Percentiles rank a stretch among this genome's conserved stretches.
These are phyloP conservation scores for Adela reaumurella DNA, from an alignment of 2,888 invertebrate genomes.

Conservation along the genomic window DNA sequence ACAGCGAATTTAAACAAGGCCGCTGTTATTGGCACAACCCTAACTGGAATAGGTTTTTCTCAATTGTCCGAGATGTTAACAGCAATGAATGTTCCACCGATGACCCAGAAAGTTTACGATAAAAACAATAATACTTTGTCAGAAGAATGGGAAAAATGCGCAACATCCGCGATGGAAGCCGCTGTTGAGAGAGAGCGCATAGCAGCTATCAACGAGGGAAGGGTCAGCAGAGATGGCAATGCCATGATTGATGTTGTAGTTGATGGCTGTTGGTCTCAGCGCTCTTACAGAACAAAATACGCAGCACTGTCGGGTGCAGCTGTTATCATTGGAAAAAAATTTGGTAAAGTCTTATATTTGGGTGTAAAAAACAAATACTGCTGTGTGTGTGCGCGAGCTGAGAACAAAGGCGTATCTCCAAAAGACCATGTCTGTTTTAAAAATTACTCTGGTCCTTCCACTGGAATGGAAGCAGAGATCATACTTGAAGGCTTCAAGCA, in stretches of 20 bases:
- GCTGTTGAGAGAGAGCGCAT: too few species aligned
- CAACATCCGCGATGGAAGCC: too few species aligned
- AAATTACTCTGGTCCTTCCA: conserved; percentile 6
- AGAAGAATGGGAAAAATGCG: too few species aligned
- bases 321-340: background rate
- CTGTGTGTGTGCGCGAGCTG: conserved; percentile 7
- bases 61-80: too few species aligned
- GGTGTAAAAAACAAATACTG: conserved; percentile 7
- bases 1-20: too few species aligned
- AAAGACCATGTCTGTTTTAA: conserved; percentile 6
- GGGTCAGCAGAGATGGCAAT: conserved; percentile 4
- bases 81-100: too few species aligned
- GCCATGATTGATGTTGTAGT: conserved; percentile 7
- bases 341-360: conserved; percentile 4
- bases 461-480: conserved; percentile 5
- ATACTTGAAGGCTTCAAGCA: conserved; percentile 9
- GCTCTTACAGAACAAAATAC: conserved; percentile 5
- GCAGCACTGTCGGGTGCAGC: background rate
- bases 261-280: conserved; percentile 10
- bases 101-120: too few species aligned
- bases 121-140: too few species aligned
- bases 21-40: too few species aligned
- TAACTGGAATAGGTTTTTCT: too few species aligned
- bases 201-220: too few species aligned
- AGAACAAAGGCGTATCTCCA: background rate